Evolutionary conservation across 2,888 invertebrate species (phyloP), one percentile per base, ranked within the genome.

Genomic region (Temnothorax ravouxi): DNA sequence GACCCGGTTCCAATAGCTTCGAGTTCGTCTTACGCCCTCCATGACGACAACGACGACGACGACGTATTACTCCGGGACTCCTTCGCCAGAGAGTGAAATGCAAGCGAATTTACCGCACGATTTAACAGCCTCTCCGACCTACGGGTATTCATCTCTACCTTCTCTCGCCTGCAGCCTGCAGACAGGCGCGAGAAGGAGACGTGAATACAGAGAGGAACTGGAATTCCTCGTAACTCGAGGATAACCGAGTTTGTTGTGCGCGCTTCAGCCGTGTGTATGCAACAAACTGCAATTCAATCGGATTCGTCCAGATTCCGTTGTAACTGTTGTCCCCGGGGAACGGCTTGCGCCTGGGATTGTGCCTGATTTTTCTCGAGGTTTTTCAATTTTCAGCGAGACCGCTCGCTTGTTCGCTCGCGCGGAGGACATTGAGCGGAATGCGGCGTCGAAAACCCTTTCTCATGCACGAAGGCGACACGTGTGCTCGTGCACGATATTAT

Each of bases 21-120:
- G 52, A 84, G 87, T 88, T 87, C 86, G 87, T 90, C 92, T 90
- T 89, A 86, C 89, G 88, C 81, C 80, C 87, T 86, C 85, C 85
- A 86, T 74, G 85, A 86, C 82, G 86, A 83, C 75, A 59, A 52
- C 59, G 59, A 74, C 74, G 61, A 64, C 66, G 44, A 66, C 44
- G 66, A 92, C 89, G 92, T 92, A 91, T 92, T 91, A 91, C 91
- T 88, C 66, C 83, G 84, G 64, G 85, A 88, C 89, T 89, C 86
- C 86, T 88, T 86, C 87, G 88, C 79, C 85, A 83, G 87, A 90
- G 91, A 92, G 90, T 90, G 92, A 92, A 93, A 93, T 91, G 93
- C 92, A 92, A 93, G 93, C 91, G 92, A 93, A 94, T 93, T 93
- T 93, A 93, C 92, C 92, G 90, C 92, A 89, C 93, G 93, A 93